Evolutionary conservation across 1,140 invertebrate genomes (phyloP).

Genomic region (Aphaenogaster rudis): DNA sequence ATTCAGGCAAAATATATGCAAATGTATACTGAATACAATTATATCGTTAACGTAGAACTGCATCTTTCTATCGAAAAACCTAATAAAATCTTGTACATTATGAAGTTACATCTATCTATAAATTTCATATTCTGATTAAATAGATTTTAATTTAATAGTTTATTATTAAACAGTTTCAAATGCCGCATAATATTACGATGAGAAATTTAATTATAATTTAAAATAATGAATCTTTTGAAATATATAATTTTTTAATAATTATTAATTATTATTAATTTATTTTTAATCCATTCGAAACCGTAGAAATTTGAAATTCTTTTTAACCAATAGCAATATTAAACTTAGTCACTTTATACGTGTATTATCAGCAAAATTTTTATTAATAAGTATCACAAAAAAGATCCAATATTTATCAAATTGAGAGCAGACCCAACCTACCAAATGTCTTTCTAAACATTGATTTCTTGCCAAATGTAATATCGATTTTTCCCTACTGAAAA

Average conservation of each 20-base stretch:
- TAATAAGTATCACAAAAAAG: slow-evolving; percentile 1
- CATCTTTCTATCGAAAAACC: neutral
- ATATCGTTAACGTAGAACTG: neutral
- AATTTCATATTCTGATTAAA: slow-evolving; percentile 1
- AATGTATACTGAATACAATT: neutral
- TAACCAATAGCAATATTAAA: neutral
- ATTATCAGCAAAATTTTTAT: slow-evolving; percentile 19
- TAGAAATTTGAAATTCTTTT: neutral
- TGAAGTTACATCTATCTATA: neutral
- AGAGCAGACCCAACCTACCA: neutral
- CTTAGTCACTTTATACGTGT: neutral
- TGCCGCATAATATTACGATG: neutral
- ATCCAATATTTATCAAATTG: neutral
- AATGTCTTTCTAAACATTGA: neutral
- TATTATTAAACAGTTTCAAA: slow-evolving; percentile 11
- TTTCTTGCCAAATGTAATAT: neutral
- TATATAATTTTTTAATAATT: neutral
- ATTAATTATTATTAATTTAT: neutral
- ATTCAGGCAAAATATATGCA: neutral
- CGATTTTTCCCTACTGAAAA: neutral
- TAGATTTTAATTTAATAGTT: slow-evolving; percentile 1
- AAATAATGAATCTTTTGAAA: neutral
- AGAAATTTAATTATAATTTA: slow-evolving; percentile 20
- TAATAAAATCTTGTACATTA: neutral
- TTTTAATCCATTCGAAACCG: neutral